A percentile compares a stretch with the other conserved stretches of the same genome.
Evolutionary conservation across 92 coral and sea anemone species (phyloP).

Genomic region (Parazoanthus atlanticus): DNA sequence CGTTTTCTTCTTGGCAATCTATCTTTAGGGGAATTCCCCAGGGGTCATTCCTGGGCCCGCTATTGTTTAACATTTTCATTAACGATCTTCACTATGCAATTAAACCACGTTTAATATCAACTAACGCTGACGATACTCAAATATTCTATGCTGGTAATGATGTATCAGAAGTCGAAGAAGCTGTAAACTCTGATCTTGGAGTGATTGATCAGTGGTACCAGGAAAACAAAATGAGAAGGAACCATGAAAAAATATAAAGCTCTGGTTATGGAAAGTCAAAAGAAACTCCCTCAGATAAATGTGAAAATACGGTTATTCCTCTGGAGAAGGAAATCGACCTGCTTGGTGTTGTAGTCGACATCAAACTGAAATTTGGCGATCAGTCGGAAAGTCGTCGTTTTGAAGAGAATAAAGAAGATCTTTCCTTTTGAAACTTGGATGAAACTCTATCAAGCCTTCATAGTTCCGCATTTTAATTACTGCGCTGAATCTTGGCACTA

Average conservation of each 20-base stretch:
- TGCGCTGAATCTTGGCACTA: too few relatives aligned
- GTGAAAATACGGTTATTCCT: too few relatives aligned
- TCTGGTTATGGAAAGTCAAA: constrained; percentile 23
- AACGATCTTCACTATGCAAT: constrained; percentile 40
- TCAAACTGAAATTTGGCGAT: too few relatives aligned
- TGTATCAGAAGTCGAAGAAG: constrained; percentile 6
- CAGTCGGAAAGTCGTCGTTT: too few relatives aligned
- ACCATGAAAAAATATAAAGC: constrained; percentile 34
- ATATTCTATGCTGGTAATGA: constrained; percentile 39
- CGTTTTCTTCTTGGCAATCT: constrained; percentile 16
- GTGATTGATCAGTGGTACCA: constrained; percentile 34
- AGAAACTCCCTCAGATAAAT: neutral
- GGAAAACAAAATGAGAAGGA: constrained; percentile 41
- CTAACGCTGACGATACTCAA: constrained; percentile 53
- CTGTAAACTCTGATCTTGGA: constrained; percentile 20
- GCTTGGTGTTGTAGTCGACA: too few relatives aligned
- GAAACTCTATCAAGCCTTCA: too few relatives aligned
- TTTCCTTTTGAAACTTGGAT: too few relatives aligned
- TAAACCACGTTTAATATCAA: constrained; percentile 13
- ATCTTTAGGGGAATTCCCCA: constrained; percentile 52
- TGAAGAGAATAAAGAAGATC: too few relatives aligned
- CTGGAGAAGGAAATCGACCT: too few relatives aligned
- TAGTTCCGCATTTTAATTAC: too few relatives aligned
- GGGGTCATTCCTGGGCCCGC: constrained; percentile 55
- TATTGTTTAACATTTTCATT: constrained; percentile 53